Percentiles rank a stretch among this genome's conserved stretches.
Evolutionary conservation across 2,113 vertebrate species (phyloP).

Genomic region (Leptodactylus fuscus): DNA sequence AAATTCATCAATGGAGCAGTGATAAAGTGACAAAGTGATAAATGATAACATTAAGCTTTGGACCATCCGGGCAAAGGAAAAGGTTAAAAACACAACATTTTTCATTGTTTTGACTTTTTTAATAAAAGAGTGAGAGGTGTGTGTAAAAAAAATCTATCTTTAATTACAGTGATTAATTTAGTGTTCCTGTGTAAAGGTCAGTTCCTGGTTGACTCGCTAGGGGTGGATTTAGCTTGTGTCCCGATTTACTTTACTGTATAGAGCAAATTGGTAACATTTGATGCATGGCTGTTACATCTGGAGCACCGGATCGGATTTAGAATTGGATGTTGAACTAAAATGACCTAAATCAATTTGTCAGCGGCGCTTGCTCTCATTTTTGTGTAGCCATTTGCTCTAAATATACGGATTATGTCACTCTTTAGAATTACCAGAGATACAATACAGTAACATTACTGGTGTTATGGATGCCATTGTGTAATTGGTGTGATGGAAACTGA

Average conservation of each 20-base stretch:
- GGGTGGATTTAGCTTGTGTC: constrained; percentile 22
- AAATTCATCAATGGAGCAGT: not conserved
- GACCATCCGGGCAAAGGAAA: not conserved
- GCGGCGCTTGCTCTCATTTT: not conserved
- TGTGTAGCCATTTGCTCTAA: constrained; percentile 6
- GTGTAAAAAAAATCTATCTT: constrained; percentile 40
- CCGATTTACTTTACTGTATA: constrained; percentile 10
- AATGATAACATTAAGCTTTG: constrained; percentile 23
- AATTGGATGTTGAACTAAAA: not conserved
- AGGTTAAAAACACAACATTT: constrained; percentile 33
- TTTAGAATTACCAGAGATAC: constrained; percentile 3
- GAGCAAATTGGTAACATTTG: not conserved
- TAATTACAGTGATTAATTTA: constrained; percentile 52
- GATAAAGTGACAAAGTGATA: constrained; percentile 28
- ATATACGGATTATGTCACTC: constrained; percentile 4
- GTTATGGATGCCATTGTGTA: not conserved
- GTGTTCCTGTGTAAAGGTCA: constrained; percentile 30
- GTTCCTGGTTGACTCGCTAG: not conserved
- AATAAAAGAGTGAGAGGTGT: constrained; percentile 30
- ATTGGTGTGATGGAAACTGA: not conserved
- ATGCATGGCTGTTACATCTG: not conserved
- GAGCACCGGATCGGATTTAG: not conserved
- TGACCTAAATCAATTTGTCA: not conserved
- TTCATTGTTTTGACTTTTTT: constrained; percentile 36
- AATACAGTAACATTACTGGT: not conserved